Evolutionary conservation across 2,113 vertebrate species (phyloP).

Genomic region (Erythrolamprus reginae): DNA sequence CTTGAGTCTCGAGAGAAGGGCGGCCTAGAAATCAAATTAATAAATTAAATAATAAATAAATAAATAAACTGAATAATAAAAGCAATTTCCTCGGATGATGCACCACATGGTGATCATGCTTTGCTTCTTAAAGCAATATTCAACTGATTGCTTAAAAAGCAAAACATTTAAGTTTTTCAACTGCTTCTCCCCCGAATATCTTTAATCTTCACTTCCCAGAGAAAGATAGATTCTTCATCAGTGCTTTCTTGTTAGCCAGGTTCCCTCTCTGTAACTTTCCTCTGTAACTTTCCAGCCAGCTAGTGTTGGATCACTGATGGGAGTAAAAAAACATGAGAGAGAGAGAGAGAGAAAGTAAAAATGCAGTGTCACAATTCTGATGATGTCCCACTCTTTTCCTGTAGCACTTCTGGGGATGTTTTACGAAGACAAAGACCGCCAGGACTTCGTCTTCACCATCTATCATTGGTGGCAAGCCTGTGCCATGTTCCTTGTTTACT

Average conservation of each 20-base stretch:
- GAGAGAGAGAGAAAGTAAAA: no score
- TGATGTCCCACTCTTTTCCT: neutral
- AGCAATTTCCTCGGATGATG: neutral
- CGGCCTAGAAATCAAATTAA: no score
- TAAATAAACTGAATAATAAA: neutral
- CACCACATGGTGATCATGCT: neutral
- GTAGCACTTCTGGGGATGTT: conserved; percentile 86
- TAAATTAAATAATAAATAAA: no score
- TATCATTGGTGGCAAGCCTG: conserved; percentile 96
- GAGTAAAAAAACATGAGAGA: neutral
- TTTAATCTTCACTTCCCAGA: neutral
- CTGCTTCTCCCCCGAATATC: neutral
- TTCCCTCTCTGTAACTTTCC: neutral
- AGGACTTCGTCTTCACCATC: conserved; percentile 94
- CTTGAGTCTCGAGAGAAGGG: no score
- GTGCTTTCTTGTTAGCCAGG: neutral
- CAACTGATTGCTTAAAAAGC: neutral
- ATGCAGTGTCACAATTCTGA: neutral
- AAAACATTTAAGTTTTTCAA: neutral
- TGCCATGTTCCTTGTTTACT: conserved; percentile 88
- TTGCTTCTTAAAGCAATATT: no score
- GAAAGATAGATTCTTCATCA: neutral
- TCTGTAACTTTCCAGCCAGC: neutral
- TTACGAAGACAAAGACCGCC: conserved; percentile 90
- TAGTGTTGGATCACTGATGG: neutral